A percentile compares a stretch with the other conserved stretches of the same genome.
phyloP scores from a whole-genome alignment of 1,140 invertebrate genomes.

The Bursaphelenchus mucronatus region DNA sequence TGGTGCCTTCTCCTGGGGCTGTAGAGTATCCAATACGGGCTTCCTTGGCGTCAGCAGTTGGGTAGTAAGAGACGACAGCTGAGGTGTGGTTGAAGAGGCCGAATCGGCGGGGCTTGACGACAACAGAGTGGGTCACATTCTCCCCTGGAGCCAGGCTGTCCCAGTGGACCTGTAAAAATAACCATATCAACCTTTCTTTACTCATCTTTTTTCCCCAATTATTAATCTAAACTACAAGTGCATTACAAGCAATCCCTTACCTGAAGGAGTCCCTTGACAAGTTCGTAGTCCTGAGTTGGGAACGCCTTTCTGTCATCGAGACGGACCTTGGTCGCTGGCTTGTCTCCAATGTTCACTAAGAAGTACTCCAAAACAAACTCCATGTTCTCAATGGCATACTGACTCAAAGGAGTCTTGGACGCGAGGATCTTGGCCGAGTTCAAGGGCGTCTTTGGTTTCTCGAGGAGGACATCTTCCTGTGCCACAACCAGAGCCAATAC shows the following conservation, averaged over 20 bases:
- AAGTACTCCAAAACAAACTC: slow-evolving; percentile 84
- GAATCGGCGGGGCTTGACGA: slow-evolving; percentile 79
- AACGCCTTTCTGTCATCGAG: slow-evolving; percentile 59
- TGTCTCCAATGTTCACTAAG: slow-evolving; percentile 66
- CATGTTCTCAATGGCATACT: slow-evolving; percentile 94
- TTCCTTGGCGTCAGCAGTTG: slow-evolving; percentile 67
- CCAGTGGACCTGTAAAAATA: slow-evolving; percentile 16
- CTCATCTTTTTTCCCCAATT: slow-evolving; percentile 38
- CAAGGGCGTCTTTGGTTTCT: slow-evolving; percentile 30
- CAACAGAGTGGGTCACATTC: slow-evolving; percentile 74
- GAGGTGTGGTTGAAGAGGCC: slow-evolving; percentile 96
- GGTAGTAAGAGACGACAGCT: slow-evolving; percentile 82
- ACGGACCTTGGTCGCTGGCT: slow-evolving; percentile 53
- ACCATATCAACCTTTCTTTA: not conserved
- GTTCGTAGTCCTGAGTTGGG: slow-evolving; percentile 59
- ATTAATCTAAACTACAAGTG: not conserved
- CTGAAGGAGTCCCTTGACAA: slow-evolving; percentile 56
- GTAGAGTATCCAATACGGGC: slow-evolving; percentile 74
- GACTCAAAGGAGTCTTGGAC: slow-evolving; percentile 75
- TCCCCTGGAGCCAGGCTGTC: slow-evolving; percentile 16
- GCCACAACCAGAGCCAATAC: not conserved
- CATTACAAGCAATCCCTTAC: slow-evolving; percentile 16
- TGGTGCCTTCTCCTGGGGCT: slow-evolving; percentile 85
- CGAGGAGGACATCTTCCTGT: slow-evolving; percentile 7
- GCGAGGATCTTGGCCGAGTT: slow-evolving; percentile 63